phyloP scores from a whole-genome alignment of 2,113 vertebrate genomes.

The Phalacrocorax aristotelis region DNA sequence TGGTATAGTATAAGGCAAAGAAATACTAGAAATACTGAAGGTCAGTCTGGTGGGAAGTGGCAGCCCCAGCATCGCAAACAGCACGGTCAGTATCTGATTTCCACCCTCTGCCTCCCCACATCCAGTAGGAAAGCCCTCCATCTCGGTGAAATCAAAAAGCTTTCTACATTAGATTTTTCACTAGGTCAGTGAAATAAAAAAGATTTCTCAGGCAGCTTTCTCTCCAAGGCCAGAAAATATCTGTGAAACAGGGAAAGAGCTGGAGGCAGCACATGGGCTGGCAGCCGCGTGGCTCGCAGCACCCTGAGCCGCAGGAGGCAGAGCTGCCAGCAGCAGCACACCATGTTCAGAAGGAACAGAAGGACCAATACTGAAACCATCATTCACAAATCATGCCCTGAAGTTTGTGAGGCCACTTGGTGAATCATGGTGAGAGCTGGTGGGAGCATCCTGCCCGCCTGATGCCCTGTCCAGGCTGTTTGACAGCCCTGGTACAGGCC shows the following conservation, averaged over 20 bases:
- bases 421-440: neutral
- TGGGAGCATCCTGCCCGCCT: neutral
- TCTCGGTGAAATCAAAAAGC: neutral
- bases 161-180: neutral
- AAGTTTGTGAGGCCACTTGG: neutral
- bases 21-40: neutral
- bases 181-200: neutral
- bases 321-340: neutral
- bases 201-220: neutral
- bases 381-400: neutral
- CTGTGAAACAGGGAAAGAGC: neutral
- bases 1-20: neutral
- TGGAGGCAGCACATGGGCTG: neutral
- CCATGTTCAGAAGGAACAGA: neutral
- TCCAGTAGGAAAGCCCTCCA: neutral
- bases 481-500: neutral
- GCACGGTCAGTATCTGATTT: neutral
- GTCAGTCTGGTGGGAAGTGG: neutral
- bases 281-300: fast-evolving
- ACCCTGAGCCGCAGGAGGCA: neutral
- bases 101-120: neutral
- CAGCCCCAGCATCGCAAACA: neutral
- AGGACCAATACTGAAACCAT: neutral
- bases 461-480: neutral
- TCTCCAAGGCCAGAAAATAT: neutral